Percentiles rank a stretch among this genome's conserved stretches.
phyloP scores from a whole-genome alignment of 1,140 invertebrate species.

The Orchestia grillus region DNA sequence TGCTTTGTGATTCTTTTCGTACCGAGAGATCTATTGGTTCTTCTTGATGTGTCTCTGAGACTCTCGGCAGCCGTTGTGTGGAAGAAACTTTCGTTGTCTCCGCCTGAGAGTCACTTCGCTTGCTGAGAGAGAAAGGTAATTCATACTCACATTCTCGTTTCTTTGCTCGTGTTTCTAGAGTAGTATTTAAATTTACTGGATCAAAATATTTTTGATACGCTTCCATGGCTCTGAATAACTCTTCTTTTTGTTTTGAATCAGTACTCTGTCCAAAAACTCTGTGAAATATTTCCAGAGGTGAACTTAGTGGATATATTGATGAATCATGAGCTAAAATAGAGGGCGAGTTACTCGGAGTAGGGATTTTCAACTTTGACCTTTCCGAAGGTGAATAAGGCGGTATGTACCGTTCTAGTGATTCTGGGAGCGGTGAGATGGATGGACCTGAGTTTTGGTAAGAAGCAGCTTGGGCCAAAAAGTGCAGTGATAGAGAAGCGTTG shows the following conservation, averaged over 20 bases:
- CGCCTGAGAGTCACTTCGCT: not conserved
- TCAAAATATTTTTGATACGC: conserved; percentile 3
- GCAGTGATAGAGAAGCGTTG: conserved; percentile 28
- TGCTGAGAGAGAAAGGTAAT: not conserved
- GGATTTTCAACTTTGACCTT: not conserved
- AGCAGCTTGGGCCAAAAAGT: conserved; percentile 26
- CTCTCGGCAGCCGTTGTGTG: not conserved
- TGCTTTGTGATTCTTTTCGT: not conserved
- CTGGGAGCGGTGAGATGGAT: not conserved
- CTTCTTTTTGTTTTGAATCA: not conserved
- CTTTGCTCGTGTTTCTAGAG: not conserved
- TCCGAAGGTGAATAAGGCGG: not conserved
- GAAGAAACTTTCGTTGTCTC: not conserved
- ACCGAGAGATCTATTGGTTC: conserved; percentile 38
- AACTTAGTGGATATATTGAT: not conserved
- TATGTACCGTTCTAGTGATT: not conserved
- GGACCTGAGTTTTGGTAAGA: conserved; percentile 1
- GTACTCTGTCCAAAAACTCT: not conserved
- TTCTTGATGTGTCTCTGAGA: not conserved
- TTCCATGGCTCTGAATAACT: conserved; percentile 21
- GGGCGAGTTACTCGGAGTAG: not conserved
- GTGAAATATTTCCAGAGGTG: conserved; percentile 34
- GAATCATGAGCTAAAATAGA: not conserved
- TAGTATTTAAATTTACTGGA: not conserved
- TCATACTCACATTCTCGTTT: conserved; percentile 42